A percentile compares a stretch with the other conserved stretches of the same genome.
Evolutionary conservation across 1,140 invertebrate species (phyloP).

Genomic region (Drosophila repleta): DNA sequence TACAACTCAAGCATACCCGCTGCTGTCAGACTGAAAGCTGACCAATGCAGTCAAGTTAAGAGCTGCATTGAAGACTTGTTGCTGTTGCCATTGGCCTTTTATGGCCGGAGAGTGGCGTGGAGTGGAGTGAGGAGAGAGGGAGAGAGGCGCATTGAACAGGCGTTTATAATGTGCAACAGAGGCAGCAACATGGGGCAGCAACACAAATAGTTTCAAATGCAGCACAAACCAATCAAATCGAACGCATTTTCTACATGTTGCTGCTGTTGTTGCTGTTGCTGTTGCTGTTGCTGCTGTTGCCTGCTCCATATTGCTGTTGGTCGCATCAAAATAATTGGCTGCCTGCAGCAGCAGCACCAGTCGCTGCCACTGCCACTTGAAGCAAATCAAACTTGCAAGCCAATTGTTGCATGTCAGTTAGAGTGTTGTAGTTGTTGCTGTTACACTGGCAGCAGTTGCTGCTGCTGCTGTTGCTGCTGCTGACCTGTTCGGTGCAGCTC

Average conservation of each 20-base stretch:
- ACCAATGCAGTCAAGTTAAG: neutral
- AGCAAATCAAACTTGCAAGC: constrained; percentile 50
- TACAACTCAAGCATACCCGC: neutral
- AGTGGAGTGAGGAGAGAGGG: neutral
- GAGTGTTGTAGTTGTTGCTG: constrained; percentile 26
- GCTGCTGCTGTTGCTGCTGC: constrained; percentile 1
- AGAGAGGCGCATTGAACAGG: constrained; percentile 45
- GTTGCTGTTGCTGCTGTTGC: constrained; percentile 26
- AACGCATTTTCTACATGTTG: constrained; percentile 56
- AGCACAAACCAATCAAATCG: constrained; percentile 71
- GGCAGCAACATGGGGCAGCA: constrained; percentile 35
- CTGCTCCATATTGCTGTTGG: constrained; percentile 72
- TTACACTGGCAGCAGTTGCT: constrained; percentile 25
- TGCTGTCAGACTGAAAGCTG: neutral
- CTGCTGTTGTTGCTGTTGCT: constrained; percentile 43
- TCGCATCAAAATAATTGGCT: constrained; percentile 73
- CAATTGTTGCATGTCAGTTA: constrained; percentile 55
- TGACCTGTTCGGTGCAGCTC: constrained; percentile 29
- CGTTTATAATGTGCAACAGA: constrained; percentile 43
- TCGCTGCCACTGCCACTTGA: constrained; percentile 30
- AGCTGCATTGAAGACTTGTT: constrained; percentile 6
- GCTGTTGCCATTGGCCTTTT: constrained; percentile 39
- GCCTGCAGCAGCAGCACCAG: constrained; percentile 52
- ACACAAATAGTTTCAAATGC: constrained; percentile 77
- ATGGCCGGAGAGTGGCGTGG: neutral